phyloP scores from a whole-genome alignment of 2,797 vertebrate species.

The Phaenicophaeus curvirostris region DNA sequence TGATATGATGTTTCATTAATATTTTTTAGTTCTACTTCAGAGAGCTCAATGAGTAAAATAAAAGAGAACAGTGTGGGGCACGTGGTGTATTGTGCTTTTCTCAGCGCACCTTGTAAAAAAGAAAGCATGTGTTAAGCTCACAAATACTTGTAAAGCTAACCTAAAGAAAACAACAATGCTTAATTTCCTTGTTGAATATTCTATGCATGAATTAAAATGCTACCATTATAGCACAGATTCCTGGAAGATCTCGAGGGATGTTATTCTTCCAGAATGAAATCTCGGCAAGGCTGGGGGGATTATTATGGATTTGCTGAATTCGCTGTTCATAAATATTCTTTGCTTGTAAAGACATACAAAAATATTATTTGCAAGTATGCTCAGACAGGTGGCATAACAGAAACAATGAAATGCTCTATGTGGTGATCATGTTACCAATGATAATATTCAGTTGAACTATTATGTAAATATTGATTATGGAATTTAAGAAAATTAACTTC shows the following conservation, averaged over 20 bases:
- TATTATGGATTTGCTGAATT: neutral
- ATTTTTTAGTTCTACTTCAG: neutral
- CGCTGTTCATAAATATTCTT: neutral
- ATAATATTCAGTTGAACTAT: neutral
- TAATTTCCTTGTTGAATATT: neutral
- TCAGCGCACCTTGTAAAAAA: neutral
- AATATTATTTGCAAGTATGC: neutral
- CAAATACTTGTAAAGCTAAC: neutral
- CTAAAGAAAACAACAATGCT: neutral
- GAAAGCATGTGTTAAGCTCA: neutral
- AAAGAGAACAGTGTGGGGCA: neutral
- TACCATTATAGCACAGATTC: neutral
- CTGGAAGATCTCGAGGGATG: neutral
- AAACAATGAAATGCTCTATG: neutral
- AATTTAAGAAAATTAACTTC: neutral
- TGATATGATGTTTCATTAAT: neutral
- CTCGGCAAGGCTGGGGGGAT: too few species aligned
- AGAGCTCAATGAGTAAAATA: neutral
- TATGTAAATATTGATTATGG: neutral
- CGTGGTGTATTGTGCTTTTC: neutral
- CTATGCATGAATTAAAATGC: neutral
- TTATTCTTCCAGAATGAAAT: neutral
- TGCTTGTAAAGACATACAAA: neutral
- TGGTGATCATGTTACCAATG: neutral
- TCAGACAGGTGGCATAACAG: neutral